A percentile compares a stretch with the other conserved stretches of the same genome.
Evolutionary conservation across 2,797 vertebrate genomes (phyloP).

Genomic region (Anguilla marmorata): DNA sequence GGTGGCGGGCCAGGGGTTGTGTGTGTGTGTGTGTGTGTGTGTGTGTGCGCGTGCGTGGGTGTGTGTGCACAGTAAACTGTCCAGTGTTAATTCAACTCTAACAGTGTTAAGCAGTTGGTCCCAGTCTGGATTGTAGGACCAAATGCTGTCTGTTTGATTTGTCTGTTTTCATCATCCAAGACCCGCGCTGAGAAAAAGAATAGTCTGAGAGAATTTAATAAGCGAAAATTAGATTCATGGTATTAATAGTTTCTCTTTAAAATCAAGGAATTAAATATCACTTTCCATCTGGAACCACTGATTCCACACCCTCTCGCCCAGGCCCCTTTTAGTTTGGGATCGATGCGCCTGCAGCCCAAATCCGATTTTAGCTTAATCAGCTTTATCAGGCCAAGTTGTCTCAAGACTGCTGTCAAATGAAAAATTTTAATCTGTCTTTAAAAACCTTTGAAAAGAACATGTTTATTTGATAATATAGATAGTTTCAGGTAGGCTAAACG

Average conservation of each 20-base stretch:
- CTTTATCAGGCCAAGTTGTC: background rate
- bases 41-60: too few species aligned
- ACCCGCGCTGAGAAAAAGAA: background rate
- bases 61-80: background rate
- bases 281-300: background rate
- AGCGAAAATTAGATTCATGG: background rate
- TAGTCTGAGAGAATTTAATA: background rate
- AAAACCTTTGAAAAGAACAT: background rate
- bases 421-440: background rate
- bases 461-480: background rate
- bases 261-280: background rate
- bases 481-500: background rate
- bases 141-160: background rate
- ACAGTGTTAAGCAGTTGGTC: too few species aligned
- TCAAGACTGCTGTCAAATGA: background rate
- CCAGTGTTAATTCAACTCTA: too few species aligned
- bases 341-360: background rate
- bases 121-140: too few species aligned
- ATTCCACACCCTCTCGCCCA: background rate
- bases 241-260: background rate
- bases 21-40: too few species aligned
- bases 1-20: background rate
- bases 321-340: background rate
- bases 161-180: background rate
- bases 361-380: background rate